A percentile compares a stretch with the other conserved stretches of the same genome.
Evolutionary conservation across 2,797 vertebrate genomes (phyloP).

Genomic region (Falco naumanni): DNA sequence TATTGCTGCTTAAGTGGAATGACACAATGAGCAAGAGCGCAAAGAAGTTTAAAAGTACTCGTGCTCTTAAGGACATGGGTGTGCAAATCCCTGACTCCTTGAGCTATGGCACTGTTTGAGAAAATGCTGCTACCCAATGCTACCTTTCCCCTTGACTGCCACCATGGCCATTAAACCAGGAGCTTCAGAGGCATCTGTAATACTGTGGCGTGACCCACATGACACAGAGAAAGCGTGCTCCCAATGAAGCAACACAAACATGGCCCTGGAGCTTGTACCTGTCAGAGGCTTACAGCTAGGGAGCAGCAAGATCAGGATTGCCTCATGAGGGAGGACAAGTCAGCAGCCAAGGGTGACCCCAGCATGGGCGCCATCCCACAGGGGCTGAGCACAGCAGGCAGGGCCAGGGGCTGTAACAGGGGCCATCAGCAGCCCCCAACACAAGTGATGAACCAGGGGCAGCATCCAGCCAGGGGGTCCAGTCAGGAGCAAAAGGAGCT

Average conservation of each 20-base stretch:
- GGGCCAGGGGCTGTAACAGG: neutral
- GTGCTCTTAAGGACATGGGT: neutral
- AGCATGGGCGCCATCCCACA: neutral
- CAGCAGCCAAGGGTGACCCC: neutral
- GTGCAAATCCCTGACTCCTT: neutral
- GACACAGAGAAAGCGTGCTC: neutral
- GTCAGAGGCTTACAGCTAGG: neutral
- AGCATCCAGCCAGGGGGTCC: neutral
- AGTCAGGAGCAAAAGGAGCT: neutral
- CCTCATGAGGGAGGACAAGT: neutral
- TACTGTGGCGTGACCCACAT: neutral
- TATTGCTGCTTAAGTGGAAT: neutral
- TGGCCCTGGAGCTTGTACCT: neutral
- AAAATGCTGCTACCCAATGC: neutral
- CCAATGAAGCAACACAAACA: neutral
- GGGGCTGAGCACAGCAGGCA: neutral
- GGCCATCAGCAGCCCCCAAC: neutral
- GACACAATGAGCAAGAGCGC: neutral
- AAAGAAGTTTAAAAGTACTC: conserved; percentile 13
- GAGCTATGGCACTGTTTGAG: neutral
- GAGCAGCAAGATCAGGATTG: neutral
- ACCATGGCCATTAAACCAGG: neutral
- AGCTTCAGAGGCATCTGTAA: neutral
- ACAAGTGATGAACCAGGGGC: neutral
- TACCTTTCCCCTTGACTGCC: neutral